A percentile compares a stretch with the other conserved stretches of the same genome.
phyloP scores from a whole-genome alignment of 2,888 invertebrate genomes.

The Lithophane semibrunnea region DNA sequence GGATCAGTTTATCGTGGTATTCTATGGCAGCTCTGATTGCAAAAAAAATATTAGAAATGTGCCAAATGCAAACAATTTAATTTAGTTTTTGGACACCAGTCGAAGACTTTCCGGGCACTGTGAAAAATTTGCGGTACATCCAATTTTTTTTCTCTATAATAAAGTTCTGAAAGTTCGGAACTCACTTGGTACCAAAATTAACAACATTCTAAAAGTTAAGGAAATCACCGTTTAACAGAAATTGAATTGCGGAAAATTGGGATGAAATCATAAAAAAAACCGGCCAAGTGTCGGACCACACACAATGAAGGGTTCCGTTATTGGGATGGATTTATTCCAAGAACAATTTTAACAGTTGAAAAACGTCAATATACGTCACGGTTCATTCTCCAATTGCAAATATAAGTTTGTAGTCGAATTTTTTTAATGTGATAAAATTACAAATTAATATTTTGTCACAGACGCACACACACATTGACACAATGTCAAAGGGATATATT shows the following conservation, averaged over 20 bases:
- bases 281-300: not conserved
- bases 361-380: no score
- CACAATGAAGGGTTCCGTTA: not conserved
- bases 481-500: no score
- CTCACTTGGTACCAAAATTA: slow-evolving; percentile 8
- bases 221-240: slow-evolving; percentile 4
- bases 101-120: not conserved
- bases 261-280: slow-evolving; percentile 9
- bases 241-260: slow-evolving; percentile 17
- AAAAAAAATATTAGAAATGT: slow-evolving; percentile 1
- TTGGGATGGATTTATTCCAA: no score
- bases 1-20: slow-evolving; percentile 1
- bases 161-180: slow-evolving; percentile 10
- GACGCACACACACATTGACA: no score
- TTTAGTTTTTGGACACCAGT: not conserved
- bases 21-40: slow-evolving; percentile 19
- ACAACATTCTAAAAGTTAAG: slow-evolving; percentile 24
- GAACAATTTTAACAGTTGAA: no score
- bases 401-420: no score
- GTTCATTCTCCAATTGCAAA: no score
- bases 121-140: not conserved
- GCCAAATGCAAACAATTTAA: not conserved
- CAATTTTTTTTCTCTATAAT: not conserved
- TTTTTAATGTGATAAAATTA: no score
- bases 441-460: no score